Percentiles rank a stretch among this genome's conserved stretches.
These are phyloP conservation scores for Dromococcyx pavoninus DNA, from an alignment of 2,797 vertebrate genomes.

Conservation along the genomic window DNA sequence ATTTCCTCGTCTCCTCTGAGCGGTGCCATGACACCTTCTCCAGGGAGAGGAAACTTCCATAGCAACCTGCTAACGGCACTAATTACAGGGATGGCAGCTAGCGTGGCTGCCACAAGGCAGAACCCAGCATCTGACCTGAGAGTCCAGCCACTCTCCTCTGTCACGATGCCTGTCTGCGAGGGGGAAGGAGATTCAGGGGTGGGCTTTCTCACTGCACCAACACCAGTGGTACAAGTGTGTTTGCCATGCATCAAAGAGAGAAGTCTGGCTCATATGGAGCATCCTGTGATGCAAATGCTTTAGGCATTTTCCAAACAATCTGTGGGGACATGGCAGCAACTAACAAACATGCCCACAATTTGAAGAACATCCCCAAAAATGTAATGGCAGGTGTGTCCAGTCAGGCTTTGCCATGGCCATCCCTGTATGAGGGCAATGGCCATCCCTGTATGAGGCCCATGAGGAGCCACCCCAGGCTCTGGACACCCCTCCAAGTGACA, in stretches of 20 bases:
- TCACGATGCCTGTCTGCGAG: fast-evolving
- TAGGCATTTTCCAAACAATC: not conserved
- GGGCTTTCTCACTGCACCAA: not conserved
- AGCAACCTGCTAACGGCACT: not conserved
- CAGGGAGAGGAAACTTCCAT: not conserved
- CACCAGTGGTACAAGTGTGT: fast-evolving
- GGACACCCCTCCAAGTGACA: not conserved
- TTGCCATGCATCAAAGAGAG: not conserved
- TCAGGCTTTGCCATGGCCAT: not conserved
- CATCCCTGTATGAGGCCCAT: not conserved
- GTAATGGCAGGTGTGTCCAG: not conserved
- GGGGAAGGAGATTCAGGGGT: not conserved
- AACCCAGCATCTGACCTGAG: not conserved
- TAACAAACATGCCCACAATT: not conserved
- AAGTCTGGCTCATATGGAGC: not conserved
- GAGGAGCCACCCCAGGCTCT: not conserved
- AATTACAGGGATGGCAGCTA: not conserved
- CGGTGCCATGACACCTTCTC: not conserved
- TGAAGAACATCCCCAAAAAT: not conserved
- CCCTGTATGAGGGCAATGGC: too few species aligned
- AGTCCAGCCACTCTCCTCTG: not conserved
- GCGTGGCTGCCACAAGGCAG: fast-evolving
- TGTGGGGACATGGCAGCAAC: not conserved
- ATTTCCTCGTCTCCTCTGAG: not conserved
- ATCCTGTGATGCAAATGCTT: not conserved